Conservation (phyloP, 2,113 vertebrate genomes). For the Oxyura jamaicensis region DNA sequence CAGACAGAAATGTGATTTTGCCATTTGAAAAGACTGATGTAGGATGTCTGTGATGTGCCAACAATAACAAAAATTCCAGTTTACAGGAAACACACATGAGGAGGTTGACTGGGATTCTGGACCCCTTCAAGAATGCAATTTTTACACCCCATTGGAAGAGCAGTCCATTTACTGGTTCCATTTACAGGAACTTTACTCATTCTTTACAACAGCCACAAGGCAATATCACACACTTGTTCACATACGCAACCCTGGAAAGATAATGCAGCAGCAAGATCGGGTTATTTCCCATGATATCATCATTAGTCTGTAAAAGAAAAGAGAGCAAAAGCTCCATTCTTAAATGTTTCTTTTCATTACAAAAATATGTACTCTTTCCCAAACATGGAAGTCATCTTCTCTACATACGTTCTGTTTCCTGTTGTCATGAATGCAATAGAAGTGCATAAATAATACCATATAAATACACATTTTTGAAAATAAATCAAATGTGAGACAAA, state of each 20-base stretch:
- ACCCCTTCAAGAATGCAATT: neutral
- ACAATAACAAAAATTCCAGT: neutral
- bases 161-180: neutral
- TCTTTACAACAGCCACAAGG: neutral
- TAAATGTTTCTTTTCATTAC: neutral
- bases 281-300: neutral
- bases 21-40: neutral
- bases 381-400: neutral
- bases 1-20: neutral
- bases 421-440: neutral
- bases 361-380: neutral
- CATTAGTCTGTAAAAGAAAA: neutral
- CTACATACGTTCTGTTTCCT: neutral
- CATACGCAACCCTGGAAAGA: neutral
- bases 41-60: neutral
- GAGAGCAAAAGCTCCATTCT: neutral
- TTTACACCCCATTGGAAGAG: neutral
- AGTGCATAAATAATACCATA: rapidly evolving
- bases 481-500: neutral
- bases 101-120: neutral
- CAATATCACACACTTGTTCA: neutral
- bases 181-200: neutral
- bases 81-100: neutral
- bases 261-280: neutral
- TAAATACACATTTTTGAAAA: neutral